Evolutionary conservation across 1,140 invertebrate genomes (phyloP).

Genomic region (Sitobion miscanthi): DNA sequence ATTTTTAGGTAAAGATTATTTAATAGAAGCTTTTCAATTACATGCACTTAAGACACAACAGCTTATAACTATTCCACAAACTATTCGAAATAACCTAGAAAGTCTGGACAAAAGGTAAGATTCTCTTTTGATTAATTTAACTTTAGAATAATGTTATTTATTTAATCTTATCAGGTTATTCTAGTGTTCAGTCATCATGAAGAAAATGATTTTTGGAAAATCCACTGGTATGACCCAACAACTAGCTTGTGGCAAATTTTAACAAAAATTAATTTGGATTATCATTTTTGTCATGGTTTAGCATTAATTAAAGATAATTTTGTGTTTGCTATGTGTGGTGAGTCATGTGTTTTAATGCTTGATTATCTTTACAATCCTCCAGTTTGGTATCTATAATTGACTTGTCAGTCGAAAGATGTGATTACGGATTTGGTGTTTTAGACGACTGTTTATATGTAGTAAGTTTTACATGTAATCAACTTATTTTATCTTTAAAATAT

Average conservation of each 20-base stretch:
- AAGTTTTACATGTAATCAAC: conserved; percentile 59
- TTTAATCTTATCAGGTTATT: conserved; percentile 69
- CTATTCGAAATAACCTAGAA: conserved; percentile 81
- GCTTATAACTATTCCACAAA: conserved; percentile 69
- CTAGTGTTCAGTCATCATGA: conserved; percentile 72
- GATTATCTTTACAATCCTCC: conserved; percentile 66
- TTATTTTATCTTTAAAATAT: neutral
- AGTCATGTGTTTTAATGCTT: conserved; percentile 80
- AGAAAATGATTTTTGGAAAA: conserved; percentile 71
- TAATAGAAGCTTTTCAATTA: too few species aligned
- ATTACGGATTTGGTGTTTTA: conserved; percentile 91
- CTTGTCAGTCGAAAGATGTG: conserved; percentile 84
- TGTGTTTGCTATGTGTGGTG: conserved; percentile 71
- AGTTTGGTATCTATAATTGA: conserved; percentile 81
- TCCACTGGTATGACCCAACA: conserved; percentile 88
- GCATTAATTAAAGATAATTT: conserved; percentile 81
- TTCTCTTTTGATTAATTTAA: neutral
- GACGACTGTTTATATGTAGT: conserved; percentile 89
- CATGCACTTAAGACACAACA: too few species aligned
- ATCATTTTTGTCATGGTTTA: conserved; percentile 72
- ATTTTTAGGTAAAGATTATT: too few species aligned
- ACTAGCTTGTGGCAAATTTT: conserved; percentile 77
- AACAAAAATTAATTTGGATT: conserved; percentile 83
- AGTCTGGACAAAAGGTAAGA: conserved; percentile 63
- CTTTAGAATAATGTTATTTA: neutral